A percentile compares a stretch with the other conserved stretches of the same genome.
Conservation (phyloP, 2,113 vertebrate species). For the Myrmecobius fasciatus region DNA sequence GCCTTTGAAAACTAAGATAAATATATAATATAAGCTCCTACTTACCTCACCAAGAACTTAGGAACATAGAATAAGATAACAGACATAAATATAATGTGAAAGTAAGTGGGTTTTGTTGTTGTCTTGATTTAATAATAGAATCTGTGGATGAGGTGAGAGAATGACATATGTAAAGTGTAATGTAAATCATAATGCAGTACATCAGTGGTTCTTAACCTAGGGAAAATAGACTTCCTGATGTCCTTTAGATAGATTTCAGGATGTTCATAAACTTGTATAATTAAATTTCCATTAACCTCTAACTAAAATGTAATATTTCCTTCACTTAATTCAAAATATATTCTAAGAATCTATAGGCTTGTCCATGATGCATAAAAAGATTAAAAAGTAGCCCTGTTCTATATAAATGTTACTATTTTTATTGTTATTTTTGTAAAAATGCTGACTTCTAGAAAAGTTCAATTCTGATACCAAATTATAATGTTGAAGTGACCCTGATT, state of each 20-base stretch:
- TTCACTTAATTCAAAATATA: background rate
- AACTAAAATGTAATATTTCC: background rate
- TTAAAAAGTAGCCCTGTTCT: background rate
- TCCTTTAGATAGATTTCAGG: background rate
- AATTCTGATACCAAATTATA: background rate
- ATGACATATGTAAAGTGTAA: background rate
- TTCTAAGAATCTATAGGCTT: background rate
- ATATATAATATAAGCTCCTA: background rate
- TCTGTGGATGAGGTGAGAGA: background rate
- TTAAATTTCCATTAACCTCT: background rate
- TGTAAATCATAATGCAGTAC: background rate
- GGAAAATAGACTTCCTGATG: background rate
- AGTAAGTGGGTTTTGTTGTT: background rate
- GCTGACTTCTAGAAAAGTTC: background rate
- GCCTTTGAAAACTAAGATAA: background rate
- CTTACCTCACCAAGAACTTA: background rate
- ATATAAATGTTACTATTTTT: background rate
- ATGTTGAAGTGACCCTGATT: background rate
- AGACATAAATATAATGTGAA: background rate
- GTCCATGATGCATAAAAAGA: background rate
- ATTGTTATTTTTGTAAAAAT: background rate
- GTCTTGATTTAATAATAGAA: background rate
- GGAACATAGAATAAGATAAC: background rate
- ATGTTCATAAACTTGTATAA: background rate
- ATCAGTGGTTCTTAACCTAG: background rate